Percentiles rank a stretch among this genome's conserved stretches.
Evolutionary conservation across 2,888 invertebrate genomes (phyloP).

Genomic region (Mythimna albipuncta): DNA sequence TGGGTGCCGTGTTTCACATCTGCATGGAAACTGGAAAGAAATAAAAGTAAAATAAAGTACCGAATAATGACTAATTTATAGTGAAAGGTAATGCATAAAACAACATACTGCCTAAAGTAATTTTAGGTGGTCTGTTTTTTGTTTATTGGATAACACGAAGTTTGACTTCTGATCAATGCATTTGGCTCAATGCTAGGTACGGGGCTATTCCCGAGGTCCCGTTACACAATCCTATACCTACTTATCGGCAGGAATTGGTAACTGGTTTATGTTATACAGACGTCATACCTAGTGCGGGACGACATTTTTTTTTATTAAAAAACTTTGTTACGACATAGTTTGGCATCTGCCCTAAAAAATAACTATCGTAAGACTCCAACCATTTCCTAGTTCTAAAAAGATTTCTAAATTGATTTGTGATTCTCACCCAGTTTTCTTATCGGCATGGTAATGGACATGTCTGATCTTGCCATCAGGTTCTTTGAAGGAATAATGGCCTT

Average conservation of each 20-base stretch:
- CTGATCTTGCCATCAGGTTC: conserved; percentile 65
- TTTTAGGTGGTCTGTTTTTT: neutral
- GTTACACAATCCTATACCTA: no score
- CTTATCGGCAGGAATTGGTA: neutral
- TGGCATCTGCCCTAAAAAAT: neutral
- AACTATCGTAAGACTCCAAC: no score
- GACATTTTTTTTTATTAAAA: no score
- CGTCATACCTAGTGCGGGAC: no score
- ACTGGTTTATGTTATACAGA: no score
- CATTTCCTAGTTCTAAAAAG: no score
- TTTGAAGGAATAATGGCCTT: conserved; percentile 59
- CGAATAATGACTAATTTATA: neutral
- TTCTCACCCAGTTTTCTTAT: conserved; percentile 61
- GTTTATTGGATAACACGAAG: neutral
- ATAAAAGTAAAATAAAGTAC: neutral
- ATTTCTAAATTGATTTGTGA: no score
- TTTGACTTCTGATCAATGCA: no score
- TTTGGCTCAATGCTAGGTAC: no score
- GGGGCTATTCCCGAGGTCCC: no score
- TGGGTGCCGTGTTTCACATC: conserved; percentile 58
- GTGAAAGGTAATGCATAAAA: neutral
- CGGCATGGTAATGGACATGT: conserved; percentile 64
- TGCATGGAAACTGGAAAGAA: conserved; percentile 54
- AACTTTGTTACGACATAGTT: no score
- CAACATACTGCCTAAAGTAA: neutral